Evolutionary conservation across 53 echinoderm and acorn worm genomes (phyloP).

Genomic region (Mesocentrotus franciscanus): DNA sequence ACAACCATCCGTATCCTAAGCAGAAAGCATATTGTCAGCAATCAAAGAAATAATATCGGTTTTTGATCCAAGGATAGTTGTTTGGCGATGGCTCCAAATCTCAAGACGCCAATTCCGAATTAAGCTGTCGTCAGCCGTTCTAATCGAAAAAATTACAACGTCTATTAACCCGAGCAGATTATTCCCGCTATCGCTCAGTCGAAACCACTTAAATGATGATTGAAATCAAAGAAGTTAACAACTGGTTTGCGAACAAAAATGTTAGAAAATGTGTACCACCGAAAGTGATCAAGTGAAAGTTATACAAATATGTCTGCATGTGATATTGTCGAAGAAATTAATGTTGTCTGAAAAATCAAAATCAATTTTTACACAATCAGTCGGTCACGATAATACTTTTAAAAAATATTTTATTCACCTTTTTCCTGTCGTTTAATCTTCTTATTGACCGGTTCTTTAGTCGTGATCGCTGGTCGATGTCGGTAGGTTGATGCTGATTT

Average conservation of each 20-base stretch:
- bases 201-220: neutral
- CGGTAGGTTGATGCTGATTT: neutral
- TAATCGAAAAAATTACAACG: neutral
- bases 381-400: neutral
- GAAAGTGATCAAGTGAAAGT: neutral
- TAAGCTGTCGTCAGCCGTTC: neutral
- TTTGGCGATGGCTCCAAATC: neutral
- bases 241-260: neutral
- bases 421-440: neutral
- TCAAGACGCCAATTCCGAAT: neutral
- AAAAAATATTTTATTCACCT: neutral
- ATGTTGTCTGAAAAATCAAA: neutral
- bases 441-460: neutral
- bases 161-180: neutral
- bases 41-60: neutral
- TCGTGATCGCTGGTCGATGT: neutral
- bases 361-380: neutral
- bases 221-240: neutral
- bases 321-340: neutral
- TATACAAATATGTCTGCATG: neutral
- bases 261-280: neutral
- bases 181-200: neutral
- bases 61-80: neutral
- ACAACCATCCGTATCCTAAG: neutral
- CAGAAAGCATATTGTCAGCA: neutral